Percentiles rank a stretch among this genome's conserved stretches.
Conservation (phyloP, 1,140 invertebrate genomes). For the Copidosoma floridanum region DNA sequence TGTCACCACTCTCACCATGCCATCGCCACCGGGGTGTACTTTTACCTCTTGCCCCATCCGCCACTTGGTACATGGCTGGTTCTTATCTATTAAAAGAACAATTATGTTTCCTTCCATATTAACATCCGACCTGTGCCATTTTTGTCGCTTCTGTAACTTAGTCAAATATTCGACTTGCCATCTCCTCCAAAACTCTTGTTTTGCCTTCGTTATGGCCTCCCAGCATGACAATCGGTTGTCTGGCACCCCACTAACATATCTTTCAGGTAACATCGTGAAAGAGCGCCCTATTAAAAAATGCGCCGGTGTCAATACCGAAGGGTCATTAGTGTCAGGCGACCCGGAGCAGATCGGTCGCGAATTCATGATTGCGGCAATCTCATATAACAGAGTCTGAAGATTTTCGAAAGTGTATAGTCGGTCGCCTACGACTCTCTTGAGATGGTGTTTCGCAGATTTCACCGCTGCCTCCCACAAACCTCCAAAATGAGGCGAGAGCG, state of each 20-base stretch:
- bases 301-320: background rate
- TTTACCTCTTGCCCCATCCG: background rate
- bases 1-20: conserved; percentile 19
- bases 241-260: too few species aligned
- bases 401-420: background rate
- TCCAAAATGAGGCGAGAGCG: background rate
- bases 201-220: too few species aligned
- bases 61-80: conserved; percentile 5
- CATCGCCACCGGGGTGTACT: conserved; percentile 12
- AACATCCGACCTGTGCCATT: conserved; percentile 13
- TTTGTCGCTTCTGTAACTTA: too few species aligned
- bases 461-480: background rate
- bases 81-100: background rate
- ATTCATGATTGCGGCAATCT: conserved; percentile 1
- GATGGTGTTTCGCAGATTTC: conserved; percentile 1
- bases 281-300: conserved; percentile 11
- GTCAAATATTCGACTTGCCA: conserved; percentile 4
- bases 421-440: background rate
- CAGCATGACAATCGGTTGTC: too few species aligned
- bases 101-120: background rate
- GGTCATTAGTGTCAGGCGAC: background rate
- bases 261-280: background rate
- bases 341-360: background rate
- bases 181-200: conserved; percentile 35
- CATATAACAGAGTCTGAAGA: background rate